These are phyloP conservation scores for Nymphalis urticae DNA, from an alignment of 2,888 invertebrate species.

Conservation along the genomic window DNA sequence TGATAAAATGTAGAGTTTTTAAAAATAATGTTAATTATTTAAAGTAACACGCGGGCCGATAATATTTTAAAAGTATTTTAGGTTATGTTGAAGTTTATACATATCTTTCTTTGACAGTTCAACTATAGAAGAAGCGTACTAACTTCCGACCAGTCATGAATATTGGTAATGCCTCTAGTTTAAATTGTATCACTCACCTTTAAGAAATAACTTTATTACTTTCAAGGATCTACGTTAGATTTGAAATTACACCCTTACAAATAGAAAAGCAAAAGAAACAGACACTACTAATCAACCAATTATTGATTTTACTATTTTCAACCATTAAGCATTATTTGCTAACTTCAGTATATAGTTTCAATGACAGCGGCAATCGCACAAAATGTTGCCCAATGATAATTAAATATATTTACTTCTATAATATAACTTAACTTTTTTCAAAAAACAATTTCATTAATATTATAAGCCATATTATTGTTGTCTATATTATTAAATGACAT, in stretches of 20 bases:
- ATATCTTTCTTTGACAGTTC: constrained; percentile 22
- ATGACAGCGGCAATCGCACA: neutral
- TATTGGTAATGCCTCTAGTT: constrained; percentile 2
- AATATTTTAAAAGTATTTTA: neutral
- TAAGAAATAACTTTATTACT: neutral
- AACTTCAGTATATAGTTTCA: neutral
- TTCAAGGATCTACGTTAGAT: neutral
- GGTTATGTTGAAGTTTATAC: constrained; percentile 24
- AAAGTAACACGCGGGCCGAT: constrained; percentile 11
- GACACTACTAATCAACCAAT: neutral
- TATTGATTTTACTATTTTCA: neutral
- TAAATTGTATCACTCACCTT: constrained; percentile 11
- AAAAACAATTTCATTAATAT: too few species aligned
- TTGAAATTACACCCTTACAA: neutral
- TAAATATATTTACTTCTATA: too few species aligned
- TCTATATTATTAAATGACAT: too few species aligned
- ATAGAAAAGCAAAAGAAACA: neutral
- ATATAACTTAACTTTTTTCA: too few species aligned
- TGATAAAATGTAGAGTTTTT: neutral
- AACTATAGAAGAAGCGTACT: constrained; percentile 6
- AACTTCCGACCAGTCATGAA: constrained; percentile 35
- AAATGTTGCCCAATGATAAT: neutral
- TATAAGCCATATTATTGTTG: too few species aligned
- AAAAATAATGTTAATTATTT: constrained; percentile 3
- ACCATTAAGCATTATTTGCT: neutral